Evolutionary conservation across 2,888 invertebrate species (phyloP), one percentile per base, ranked within the genome.

Genomic region (Amaurobius ferox): DNA sequence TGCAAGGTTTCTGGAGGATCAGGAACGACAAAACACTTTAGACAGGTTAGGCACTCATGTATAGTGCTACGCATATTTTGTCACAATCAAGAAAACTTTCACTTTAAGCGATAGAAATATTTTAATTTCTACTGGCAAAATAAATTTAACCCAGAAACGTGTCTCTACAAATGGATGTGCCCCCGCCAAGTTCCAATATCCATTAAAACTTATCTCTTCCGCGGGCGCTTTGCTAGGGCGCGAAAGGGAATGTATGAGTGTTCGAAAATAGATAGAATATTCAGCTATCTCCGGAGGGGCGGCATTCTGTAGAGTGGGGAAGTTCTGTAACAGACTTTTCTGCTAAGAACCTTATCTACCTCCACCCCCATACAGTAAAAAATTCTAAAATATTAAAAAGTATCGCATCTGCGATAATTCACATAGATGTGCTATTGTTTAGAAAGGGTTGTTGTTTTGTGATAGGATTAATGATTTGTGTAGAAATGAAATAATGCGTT

Each of bases 201-300:
- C 73, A 72, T 73, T 80, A 80, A 67, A 64, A 30, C 32, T 80
- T 80, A 80, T 80, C 80, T 80, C 67, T 6, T 19, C 19, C 16
- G 35, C 29, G 30, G 68, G 55, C 55, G 74, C 61, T 80, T 68
- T 68, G 67, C 68, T 29, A 71, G 78, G 68, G 62, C 35, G 35
- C 61, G 35, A 35, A 48, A 62, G 35, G 30, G 39, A 62, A 72
- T 79, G 79, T 79, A 71, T 64, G 79, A 79, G 72, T 79, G 79
- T 79, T 79, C 71, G 79, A 68, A 72, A 72, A 79, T 71, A 79
- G 79, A 79, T 79, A 79, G 79, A 64, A 71, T 35, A 72, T 23
- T 62, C 48, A 7, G 62, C 79, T 79, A 79, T 79, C 79, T 79
- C 79, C 72, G 79, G 44, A 66, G 64, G 74, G 39, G 74, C 66